phyloP scores from a whole-genome alignment of 1,140 invertebrate species.

The Tetragonula clypearis region DNA sequence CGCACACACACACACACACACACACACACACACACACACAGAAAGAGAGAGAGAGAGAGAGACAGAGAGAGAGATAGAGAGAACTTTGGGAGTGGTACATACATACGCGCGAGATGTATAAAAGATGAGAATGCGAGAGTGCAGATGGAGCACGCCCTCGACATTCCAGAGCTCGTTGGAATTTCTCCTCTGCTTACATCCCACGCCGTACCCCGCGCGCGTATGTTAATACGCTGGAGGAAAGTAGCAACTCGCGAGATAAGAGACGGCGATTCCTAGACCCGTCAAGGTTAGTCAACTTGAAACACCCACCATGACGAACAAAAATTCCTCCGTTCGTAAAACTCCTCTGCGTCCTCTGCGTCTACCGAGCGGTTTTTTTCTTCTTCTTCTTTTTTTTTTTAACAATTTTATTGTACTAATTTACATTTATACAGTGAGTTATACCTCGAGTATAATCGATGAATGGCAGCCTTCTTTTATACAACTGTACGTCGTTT shows the following conservation, averaged over 20 bases:
- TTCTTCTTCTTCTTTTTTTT: not conserved
- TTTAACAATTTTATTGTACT: constrained; percentile 61
- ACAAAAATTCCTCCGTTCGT: not conserved
- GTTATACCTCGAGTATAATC: constrained; percentile 57
- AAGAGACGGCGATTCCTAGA: not conserved
- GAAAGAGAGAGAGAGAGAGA: not conserved
- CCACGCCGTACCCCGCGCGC: not conserved
- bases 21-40: too few species aligned
- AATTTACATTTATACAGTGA: constrained; percentile 76
- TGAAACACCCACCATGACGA: not conserved
- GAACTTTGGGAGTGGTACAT: constrained; percentile 51
- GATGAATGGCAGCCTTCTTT: constrained; percentile 59
- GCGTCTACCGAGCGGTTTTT: not conserved
- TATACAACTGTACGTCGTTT: constrained; percentile 47
- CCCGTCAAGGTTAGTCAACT: constrained; percentile 19
- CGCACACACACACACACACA: too few species aligned
- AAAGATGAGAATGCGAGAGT: constrained; percentile 49
- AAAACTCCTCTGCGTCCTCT: too few species aligned
- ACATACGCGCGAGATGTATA: constrained; percentile 32
- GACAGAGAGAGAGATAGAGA: not conserved
- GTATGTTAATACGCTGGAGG: constrained; percentile 18
- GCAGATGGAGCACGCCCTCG: constrained; percentile 59
- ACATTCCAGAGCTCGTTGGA: constrained; percentile 60
- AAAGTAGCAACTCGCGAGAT: constrained; percentile 19
- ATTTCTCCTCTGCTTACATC: constrained; percentile 50